phyloP scores from a whole-genome alignment of 2,113 vertebrate genomes.

The Trogon melanurus region DNA sequence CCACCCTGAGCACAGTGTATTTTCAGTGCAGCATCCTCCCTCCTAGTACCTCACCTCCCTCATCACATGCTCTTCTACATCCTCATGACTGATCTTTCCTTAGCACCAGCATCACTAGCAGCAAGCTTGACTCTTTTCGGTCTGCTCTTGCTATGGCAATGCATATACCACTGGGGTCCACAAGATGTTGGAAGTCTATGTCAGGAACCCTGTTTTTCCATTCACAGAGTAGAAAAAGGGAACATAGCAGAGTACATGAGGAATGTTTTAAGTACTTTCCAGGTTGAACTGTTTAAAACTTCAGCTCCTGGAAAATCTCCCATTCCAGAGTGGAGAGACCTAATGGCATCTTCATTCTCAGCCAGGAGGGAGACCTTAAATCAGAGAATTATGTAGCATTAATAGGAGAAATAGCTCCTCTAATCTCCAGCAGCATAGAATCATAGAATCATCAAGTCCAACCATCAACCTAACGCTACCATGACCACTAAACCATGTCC shows the following conservation, averaged over 20 bases:
- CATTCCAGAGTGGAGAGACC: background rate
- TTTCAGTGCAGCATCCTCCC: background rate
- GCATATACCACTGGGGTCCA: background rate
- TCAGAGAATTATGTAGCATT: background rate
- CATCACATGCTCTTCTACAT: rapidly evolving
- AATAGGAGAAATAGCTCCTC: background rate
- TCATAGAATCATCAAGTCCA: too few relatives aligned
- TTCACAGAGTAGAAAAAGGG: background rate
- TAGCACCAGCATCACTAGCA: background rate
- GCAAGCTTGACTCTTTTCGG: background rate
- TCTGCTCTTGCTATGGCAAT: background rate
- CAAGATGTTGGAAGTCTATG: background rate
- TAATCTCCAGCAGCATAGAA: background rate
- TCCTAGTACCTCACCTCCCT: background rate
- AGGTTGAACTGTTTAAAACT: background rate
- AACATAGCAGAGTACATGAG: background rate
- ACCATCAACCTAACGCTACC: too few relatives aligned
- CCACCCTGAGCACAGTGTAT: background rate
- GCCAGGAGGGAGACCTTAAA: background rate
- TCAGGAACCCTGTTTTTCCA: background rate
- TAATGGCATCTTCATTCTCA: background rate
- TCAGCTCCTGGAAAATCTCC: background rate
- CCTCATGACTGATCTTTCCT: background rate
- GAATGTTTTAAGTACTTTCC: background rate
- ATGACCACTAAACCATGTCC: too few relatives aligned